Evolutionary conservation across 2,888 invertebrate species (phyloP).

Genomic region (Dynastes grantii): DNA sequence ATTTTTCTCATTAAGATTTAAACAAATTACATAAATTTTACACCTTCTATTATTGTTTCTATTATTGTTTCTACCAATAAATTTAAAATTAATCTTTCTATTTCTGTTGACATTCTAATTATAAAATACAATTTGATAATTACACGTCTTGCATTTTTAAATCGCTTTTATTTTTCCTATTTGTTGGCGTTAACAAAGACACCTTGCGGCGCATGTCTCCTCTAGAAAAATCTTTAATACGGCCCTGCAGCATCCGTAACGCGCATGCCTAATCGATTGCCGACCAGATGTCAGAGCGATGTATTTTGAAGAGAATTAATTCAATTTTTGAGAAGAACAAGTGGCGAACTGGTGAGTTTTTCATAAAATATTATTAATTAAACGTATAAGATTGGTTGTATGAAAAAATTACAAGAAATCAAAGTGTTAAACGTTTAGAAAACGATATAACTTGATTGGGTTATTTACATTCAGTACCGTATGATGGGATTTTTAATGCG

Average conservation of each 20-base stretch:
- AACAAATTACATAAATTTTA: too few relatives aligned
- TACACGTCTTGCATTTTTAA: too few relatives aligned
- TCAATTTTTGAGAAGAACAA: slow-evolving; percentile 36
- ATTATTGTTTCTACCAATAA: too few relatives aligned
- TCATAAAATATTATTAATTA: slow-evolving; percentile 14
- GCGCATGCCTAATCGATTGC: slow-evolving; percentile 48
- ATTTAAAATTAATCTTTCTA: too few relatives aligned
- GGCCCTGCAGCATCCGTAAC: slow-evolving; percentile 18
- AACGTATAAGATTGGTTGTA: neutral
- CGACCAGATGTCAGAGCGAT: slow-evolving; percentile 49
- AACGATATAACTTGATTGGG: neutral
- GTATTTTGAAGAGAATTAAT: slow-evolving; percentile 41
- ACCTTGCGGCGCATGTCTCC: neutral
- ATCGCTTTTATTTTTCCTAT: neutral
- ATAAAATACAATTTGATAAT: too few relatives aligned
- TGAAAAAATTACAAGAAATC: neutral
- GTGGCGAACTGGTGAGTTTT: slow-evolving; percentile 36
- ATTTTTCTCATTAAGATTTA: too few relatives aligned
- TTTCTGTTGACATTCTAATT: too few relatives aligned
- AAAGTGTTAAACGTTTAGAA: neutral
- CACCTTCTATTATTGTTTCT: too few relatives aligned
- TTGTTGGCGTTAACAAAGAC: neutral
- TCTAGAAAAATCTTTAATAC: slow-evolving; percentile 22
- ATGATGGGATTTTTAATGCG: slow-evolving; percentile 35
- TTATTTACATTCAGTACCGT: slow-evolving; percentile 43